These are phyloP conservation scores for Caenorhabditis elegans DNA, from an alignment of 1,140 invertebrate genomes.

Conservation along the genomic window WBcel235 BX284603.4:7704501-7705000, in stretches of 20 bases:
- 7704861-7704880: no score
- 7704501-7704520: no score
- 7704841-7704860: no score
- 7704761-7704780: not conserved
- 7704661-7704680: not conserved
- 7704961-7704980: not conserved
- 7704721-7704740: not conserved
- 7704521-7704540: not conserved
- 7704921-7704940: not conserved
- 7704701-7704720: not conserved
- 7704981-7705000: not conserved
- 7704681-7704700: not conserved
- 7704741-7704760: not conserved
- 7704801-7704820: not conserved
- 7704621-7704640: not conserved
- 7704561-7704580: not conserved
- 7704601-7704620: not conserved
- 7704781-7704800: not conserved
- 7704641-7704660: not conserved
- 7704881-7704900: no score
- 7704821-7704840: not conserved
- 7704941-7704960: not conserved
- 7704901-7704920: not conserved
- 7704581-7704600: not conserved
- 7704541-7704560: not conserved